These are phyloP conservation scores for Dissostichus mawsoni DNA, from an alignment of 2,113 vertebrate genomes.

Conservation along the genomic window DNA sequence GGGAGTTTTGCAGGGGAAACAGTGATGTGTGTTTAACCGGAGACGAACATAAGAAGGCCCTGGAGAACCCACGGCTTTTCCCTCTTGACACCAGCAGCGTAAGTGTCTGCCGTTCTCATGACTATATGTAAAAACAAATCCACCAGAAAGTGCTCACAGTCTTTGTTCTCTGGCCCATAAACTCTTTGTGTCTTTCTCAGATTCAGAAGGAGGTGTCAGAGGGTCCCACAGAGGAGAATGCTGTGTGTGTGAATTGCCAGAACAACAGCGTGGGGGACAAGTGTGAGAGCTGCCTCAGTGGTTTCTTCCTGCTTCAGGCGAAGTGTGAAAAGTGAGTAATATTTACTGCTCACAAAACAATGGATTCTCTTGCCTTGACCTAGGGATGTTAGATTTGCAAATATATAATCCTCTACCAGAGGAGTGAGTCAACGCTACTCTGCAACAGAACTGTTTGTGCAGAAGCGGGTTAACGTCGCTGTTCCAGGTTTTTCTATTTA, in stretches of 20 bases:
- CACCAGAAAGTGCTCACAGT: not conserved
- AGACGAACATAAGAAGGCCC: slow-evolving; percentile 86
- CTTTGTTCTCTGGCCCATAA: not conserved
- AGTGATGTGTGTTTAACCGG: slow-evolving; percentile 89
- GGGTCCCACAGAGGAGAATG: slow-evolving; percentile 89
- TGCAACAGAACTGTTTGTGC: too few species aligned
- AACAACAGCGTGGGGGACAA: slow-evolving; percentile 93
- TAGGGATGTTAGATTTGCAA: too few species aligned
- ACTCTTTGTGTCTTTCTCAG: slow-evolving; percentile 67
- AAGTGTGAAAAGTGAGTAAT: slow-evolving; percentile 91
- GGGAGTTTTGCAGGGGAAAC: slow-evolving; percentile 90
- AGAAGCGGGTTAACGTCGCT: too few species aligned
- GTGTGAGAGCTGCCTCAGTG: slow-evolving; percentile 91
- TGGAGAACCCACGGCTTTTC: slow-evolving; percentile 82
- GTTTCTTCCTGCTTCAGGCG: slow-evolving; percentile 91
- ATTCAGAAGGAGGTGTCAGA: slow-evolving; percentile 88
- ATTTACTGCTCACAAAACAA: not conserved
- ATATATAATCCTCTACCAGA: too few species aligned
- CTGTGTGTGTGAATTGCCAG: slow-evolving; percentile 91
- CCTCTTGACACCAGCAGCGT: slow-evolving; percentile 86
- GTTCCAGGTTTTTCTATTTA: too few species aligned
- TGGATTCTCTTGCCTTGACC: not conserved
- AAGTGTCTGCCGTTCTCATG: slow-evolving; percentile 35
- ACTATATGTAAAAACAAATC: not conserved
- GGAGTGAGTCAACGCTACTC: too few species aligned